These are phyloP conservation scores for Oryzias javanicus DNA, from an alignment of 2,113 vertebrate species.

Conservation along the genomic window DNA sequence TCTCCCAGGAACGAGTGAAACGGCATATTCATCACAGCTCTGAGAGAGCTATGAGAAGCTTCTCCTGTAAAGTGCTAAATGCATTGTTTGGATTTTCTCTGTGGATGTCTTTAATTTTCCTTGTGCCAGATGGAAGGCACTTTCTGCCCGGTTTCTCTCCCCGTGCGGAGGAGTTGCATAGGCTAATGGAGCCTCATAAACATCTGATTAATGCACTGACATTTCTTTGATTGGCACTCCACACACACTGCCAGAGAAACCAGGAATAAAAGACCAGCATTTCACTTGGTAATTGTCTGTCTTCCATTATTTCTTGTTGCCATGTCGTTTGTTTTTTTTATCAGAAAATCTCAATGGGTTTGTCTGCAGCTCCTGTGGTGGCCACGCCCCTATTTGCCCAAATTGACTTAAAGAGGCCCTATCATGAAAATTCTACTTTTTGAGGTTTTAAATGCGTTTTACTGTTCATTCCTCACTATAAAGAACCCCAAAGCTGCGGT, in stretches of 20 bases:
- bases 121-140: conserved; percentile 33
- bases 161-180: conserved; percentile 29
- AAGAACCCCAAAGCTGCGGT: no score
- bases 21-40: conserved; percentile 31
- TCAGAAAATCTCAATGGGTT: not conserved
- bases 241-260: conserved; percentile 25
- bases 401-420: no score
- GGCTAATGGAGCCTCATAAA: conserved; percentile 50
- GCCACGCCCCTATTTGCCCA: no score
- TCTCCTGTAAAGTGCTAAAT: conserved; percentile 25
- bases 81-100: conserved; percentile 37
- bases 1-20: conserved; percentile 21
- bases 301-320: conserved; percentile 7
- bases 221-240: conserved; percentile 67
- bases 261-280: conserved; percentile 25
- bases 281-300: not conserved
- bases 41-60: conserved; percentile 9
- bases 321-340: conserved; percentile 4
- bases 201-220: conserved; percentile 65
- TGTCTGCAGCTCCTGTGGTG: no score
- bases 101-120: conserved; percentile 37
- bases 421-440: no score
- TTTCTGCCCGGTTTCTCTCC: conserved; percentile 25
- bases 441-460: no score
- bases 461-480: no score